A percentile compares a stretch with the other conserved stretches of the same genome.
Evolutionary conservation across 2,797 vertebrate species (phyloP).

Genomic region (Austrolebias charrua): DNA sequence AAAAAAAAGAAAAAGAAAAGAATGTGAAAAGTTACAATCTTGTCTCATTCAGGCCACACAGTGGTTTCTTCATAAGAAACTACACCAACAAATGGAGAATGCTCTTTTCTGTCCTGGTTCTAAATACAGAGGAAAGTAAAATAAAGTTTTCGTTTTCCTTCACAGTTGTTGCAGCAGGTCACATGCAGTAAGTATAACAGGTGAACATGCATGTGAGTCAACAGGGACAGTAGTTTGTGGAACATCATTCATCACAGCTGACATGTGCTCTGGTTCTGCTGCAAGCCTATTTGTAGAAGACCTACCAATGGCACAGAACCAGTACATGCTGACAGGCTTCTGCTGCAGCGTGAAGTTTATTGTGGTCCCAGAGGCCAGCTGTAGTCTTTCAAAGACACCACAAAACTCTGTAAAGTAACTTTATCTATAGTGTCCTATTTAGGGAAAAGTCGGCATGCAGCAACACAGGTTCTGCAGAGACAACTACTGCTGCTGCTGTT

Average conservation of each 20-base stretch:
- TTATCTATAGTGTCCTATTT: slow-evolving; percentile 46
- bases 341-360: slow-evolving; percentile 18
- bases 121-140: slow-evolving; percentile 33
- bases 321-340: slow-evolving; percentile 36
- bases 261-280: slow-evolving; percentile 21
- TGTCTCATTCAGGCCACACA: background rate
- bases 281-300: slow-evolving; percentile 54
- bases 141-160: slow-evolving; percentile 24
- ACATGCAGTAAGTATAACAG: slow-evolving; percentile 45
- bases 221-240: slow-evolving; percentile 3
- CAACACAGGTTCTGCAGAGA: background rate
- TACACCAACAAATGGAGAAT: background rate
- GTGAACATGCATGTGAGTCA: slow-evolving; percentile 9
- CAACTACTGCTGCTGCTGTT: background rate
- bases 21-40: too few relatives aligned
- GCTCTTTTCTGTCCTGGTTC: slow-evolving; percentile 25
- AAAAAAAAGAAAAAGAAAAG: too few relatives aligned
- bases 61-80: background rate
- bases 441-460: slow-evolving; percentile 7
- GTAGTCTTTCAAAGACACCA: slow-evolving; percentile 46
- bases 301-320: slow-evolving; percentile 41
- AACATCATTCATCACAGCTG: slow-evolving; percentile 42
- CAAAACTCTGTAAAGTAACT: slow-evolving; percentile 47
- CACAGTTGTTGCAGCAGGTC: slow-evolving; percentile 43
- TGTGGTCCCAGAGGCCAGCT: slow-evolving; percentile 34